These are phyloP conservation scores for Brachirus orientalis DNA, from an alignment of 2,113 vertebrate species.

Conservation along the genomic window DNA sequence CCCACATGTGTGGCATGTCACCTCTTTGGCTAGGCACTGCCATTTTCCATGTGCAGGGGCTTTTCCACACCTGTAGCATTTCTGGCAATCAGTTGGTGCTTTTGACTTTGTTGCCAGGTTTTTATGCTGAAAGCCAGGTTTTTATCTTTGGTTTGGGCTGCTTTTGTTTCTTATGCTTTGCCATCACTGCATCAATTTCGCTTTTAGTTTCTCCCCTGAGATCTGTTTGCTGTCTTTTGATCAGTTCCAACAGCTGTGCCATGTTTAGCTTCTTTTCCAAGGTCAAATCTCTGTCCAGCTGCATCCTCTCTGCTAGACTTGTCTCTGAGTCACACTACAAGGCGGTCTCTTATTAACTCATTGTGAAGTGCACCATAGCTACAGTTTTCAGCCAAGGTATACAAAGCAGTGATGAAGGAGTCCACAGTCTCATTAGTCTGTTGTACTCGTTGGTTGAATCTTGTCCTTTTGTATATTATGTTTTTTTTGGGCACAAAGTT, in stretches of 20 bases:
- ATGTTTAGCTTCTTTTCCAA: not conserved
- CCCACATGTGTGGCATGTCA: conserved; percentile 2
- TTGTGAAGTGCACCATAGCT: conserved; percentile 2
- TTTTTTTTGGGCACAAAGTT: no score
- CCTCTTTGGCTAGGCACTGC: not conserved
- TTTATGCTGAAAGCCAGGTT: not conserved
- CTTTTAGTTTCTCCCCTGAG: not conserved
- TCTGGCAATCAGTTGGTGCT: not conserved
- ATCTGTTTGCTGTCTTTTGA: conserved; percentile 17
- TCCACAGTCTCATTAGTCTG: not conserved
- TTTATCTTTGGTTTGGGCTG: not conserved
- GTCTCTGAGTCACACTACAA: not conserved
- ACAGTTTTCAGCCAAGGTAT: conserved; percentile 8
- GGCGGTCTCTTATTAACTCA: not conserved
- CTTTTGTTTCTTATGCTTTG: not conserved
- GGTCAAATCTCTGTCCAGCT: conserved; percentile 10
- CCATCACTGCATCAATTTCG: not conserved
- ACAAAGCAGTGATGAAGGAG: not conserved
- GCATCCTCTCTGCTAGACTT: not conserved
- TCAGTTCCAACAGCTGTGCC: conserved; percentile 6
- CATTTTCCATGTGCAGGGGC: not conserved
- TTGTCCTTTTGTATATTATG: no score
- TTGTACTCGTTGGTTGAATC: no score
- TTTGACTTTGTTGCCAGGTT: not conserved
- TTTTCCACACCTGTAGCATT: conserved; percentile 13